Evolutionary conservation across 2,888 invertebrate species (phyloP).

Genomic region (Tetheella fluctuosa): DNA sequence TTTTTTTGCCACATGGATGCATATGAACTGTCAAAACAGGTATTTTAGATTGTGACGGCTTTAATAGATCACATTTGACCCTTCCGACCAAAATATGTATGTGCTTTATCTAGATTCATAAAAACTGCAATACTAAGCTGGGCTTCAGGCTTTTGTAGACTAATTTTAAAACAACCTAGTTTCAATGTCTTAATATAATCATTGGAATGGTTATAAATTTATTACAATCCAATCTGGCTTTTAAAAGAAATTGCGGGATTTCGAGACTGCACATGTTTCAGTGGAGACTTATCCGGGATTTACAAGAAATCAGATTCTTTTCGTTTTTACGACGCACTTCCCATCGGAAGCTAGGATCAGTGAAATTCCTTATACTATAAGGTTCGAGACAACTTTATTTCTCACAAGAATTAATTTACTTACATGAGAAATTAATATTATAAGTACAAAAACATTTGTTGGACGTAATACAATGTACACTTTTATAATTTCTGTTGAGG

Average conservation of each 20-base stretch:
- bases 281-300: slow-evolving; percentile 11
- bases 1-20: too few species aligned
- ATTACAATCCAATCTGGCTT: slow-evolving; percentile 6
- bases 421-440: too few species aligned
- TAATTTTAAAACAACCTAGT: neutral
- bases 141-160: neutral
- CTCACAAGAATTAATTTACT: too few species aligned
- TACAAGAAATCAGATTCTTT: slow-evolving; percentile 7
- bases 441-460: too few species aligned
- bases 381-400: too few species aligned
- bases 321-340: slow-evolving; percentile 13
- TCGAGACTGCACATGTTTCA: slow-evolving; percentile 14
- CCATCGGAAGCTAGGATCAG: neutral
- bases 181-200: neutral
- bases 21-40: too few species aligned
- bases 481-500: too few species aligned
- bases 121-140: neutral
- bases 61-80: too few species aligned
- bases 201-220: slow-evolving; percentile 5
- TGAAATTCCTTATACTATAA: slow-evolving; percentile 10
- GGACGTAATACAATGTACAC: too few species aligned
- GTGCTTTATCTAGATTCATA: too few species aligned
- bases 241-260: slow-evolving; percentile 13
- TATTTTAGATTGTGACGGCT: too few species aligned
- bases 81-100: too few species aligned